Evolutionary conservation across 2,797 vertebrate species (phyloP).

Genomic region (Simalia tracyae): DNA sequence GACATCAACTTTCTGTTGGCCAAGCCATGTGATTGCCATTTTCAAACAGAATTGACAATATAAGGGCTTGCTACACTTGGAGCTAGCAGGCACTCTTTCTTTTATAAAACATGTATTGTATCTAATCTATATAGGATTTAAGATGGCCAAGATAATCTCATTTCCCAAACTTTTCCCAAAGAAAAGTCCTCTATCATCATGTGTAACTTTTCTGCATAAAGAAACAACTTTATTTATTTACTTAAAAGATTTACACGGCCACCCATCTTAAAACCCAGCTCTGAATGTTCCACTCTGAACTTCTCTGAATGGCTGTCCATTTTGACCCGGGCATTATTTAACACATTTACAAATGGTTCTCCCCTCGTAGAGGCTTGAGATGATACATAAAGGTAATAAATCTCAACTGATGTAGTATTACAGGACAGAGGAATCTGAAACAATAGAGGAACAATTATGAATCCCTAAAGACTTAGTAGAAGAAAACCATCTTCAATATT

Average conservation of each 20-base stretch:
- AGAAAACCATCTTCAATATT: not conserved
- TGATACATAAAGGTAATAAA: not conserved
- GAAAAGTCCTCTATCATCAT: constrained; percentile 74
- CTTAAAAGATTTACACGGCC: not conserved
- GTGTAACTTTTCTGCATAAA: constrained; percentile 70
- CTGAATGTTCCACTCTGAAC: not conserved
- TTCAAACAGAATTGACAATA: constrained; percentile 78
- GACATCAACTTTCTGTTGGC: constrained; percentile 65
- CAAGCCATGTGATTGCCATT: constrained; percentile 57
- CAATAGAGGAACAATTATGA: not conserved
- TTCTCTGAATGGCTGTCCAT: constrained; percentile 74
- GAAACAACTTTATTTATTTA: constrained; percentile 43
- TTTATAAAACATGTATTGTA: constrained; percentile 82
- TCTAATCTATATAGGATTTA: constrained; percentile 79
- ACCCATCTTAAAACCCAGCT: not conserved
- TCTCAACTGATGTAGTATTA: not conserved
- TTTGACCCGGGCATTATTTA: constrained; percentile 44
- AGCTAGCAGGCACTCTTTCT: constrained; percentile 72
- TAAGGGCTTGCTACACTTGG: constrained; percentile 77
- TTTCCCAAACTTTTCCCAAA: constrained; percentile 75
- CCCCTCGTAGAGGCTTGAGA: not conserved
- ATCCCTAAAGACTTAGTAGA: not conserved
- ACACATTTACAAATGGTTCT: constrained; percentile 10
- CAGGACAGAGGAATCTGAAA: not conserved
- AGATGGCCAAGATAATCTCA: constrained; percentile 73